These are phyloP conservation scores for Cyprinodon brontotheroides DNA, from an alignment of 2,113 vertebrate genomes.

Conservation along the genomic window DNA sequence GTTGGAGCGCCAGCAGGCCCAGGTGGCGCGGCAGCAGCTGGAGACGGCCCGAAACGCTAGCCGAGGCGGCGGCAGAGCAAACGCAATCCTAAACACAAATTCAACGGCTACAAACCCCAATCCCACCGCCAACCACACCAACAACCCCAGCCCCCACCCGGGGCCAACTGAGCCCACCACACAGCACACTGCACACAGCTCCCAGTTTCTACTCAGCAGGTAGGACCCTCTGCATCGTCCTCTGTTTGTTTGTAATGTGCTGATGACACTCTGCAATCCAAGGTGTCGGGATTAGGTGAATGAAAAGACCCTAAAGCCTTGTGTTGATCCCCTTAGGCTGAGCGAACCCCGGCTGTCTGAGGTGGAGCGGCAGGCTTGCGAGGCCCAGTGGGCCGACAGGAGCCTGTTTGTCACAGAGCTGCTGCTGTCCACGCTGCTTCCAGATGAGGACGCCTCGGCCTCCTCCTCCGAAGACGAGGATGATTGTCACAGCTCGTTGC, in stretches of 20 bases:
- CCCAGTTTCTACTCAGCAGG: slow-evolving; percentile 98
- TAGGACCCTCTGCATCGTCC: slow-evolving; percentile 48
- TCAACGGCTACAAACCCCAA: slow-evolving; percentile 84
- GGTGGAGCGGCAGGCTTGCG: slow-evolving; percentile 91
- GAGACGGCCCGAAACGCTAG: slow-evolving; percentile 94
- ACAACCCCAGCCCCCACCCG: slow-evolving; percentile 80
- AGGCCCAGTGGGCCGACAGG: slow-evolving; percentile 93
- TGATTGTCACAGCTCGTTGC: slow-evolving; percentile 79
- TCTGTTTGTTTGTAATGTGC: background rate
- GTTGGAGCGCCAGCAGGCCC: slow-evolving; percentile 94
- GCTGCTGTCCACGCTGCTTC: slow-evolving; percentile 96
- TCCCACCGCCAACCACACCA: slow-evolving; percentile 87
- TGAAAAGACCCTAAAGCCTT: too few relatives aligned
- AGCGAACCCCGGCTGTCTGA: slow-evolving; percentile 97
- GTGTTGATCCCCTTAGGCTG: slow-evolving; percentile 80
- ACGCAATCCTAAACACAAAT: slow-evolving; percentile 87
- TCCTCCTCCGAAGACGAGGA: slow-evolving; percentile 93
- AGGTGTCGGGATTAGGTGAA: too few relatives aligned
- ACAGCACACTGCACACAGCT: slow-evolving; percentile 83
- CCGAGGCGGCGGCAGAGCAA: slow-evolving; percentile 88
- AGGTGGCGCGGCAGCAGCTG: slow-evolving; percentile 95
- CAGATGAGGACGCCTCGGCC: slow-evolving; percentile 84
- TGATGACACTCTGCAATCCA: too few relatives aligned
- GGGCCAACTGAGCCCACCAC: slow-evolving; percentile 60
- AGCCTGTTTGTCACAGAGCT: slow-evolving; percentile 98